Conservation (phyloP, 2,888 invertebrate species). For the Plebejus anna region DNA sequence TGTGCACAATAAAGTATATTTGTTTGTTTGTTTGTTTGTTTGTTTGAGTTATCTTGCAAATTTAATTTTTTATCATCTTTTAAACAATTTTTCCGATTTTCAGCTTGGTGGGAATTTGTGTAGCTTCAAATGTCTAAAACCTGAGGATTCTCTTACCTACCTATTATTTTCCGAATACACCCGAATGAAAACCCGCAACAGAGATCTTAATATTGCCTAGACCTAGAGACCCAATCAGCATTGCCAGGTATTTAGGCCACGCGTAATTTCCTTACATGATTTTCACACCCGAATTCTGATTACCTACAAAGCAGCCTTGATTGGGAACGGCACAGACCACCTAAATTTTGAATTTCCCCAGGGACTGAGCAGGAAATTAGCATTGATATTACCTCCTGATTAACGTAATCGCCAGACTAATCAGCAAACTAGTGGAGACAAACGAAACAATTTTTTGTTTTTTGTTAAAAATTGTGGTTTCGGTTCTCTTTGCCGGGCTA, state of each 20-base stretch:
- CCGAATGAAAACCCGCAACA: not conserved
- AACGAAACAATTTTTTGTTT: not conserved
- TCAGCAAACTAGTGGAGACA: not conserved
- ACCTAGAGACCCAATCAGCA: constrained; percentile 12
- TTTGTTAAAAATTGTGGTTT: not conserved
- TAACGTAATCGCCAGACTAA: not conserved
- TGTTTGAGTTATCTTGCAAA: too few species aligned
- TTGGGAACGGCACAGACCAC: constrained; percentile 16
- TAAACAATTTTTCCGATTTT: too few species aligned
- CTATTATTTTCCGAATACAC: not conserved
- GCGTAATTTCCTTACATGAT: constrained; percentile 24
- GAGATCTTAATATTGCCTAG: not conserved
- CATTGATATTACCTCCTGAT: constrained; percentile 28
- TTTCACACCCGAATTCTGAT: constrained; percentile 10
- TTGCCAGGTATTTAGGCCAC: constrained; percentile 11
- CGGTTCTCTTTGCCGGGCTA: not conserved
- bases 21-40: too few species aligned
- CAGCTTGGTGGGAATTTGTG: too few species aligned
- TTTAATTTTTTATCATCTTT: too few species aligned
- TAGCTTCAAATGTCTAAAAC: too few species aligned
- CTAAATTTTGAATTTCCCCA: constrained; percentile 30
- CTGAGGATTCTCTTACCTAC: too few species aligned
- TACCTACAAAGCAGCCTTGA: constrained; percentile 21
- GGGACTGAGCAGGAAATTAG: constrained; percentile 31
- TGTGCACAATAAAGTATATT: too few species aligned